These are phyloP conservation scores for Caenorhabditis imperialis DNA, from an alignment of 2,888 invertebrate genomes.

Conservation along the genomic window DNA sequence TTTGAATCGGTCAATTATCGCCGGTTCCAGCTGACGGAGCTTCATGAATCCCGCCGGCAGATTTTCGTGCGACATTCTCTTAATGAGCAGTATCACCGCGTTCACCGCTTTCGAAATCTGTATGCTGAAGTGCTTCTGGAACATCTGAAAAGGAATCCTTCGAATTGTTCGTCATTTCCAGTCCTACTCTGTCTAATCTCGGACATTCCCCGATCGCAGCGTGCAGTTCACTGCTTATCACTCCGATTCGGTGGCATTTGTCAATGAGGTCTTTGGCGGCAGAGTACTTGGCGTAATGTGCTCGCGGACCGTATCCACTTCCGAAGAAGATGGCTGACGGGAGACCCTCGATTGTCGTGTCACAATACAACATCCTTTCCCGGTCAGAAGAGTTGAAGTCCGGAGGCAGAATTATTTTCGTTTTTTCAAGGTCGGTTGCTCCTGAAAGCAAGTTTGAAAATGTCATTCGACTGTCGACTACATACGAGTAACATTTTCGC, in stretches of 20 bases:
- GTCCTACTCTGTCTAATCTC: slow-evolving; percentile 30
- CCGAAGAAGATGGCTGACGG: slow-evolving; percentile 60
- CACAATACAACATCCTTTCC: slow-evolving; percentile 55
- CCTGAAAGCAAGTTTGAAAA: slow-evolving; percentile 12
- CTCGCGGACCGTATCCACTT: slow-evolving; percentile 58
- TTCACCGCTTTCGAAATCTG: slow-evolving; percentile 21
- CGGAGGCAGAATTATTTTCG: slow-evolving; percentile 13
- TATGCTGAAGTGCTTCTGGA: not conserved
- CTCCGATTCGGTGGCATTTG: slow-evolving; percentile 55
- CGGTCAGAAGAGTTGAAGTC: slow-evolving; percentile 21
- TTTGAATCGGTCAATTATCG: slow-evolving; percentile 42
- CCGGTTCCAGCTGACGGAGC: slow-evolving; percentile 26
- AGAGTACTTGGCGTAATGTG: slow-evolving; percentile 41
- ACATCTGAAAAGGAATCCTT: not conserved
- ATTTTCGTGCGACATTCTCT: slow-evolving; percentile 17
- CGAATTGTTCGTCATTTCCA: not conserved
- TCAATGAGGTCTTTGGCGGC: slow-evolving; percentile 61
- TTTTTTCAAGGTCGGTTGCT: slow-evolving; percentile 26
- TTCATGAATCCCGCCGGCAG: slow-evolving; percentile 34
- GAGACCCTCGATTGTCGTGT: slow-evolving; percentile 46
- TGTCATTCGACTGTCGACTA: not conserved
- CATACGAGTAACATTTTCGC: slow-evolving; percentile 11
- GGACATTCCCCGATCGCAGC: slow-evolving; percentile 25
- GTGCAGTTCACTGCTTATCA: slow-evolving; percentile 51
- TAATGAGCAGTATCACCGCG: slow-evolving; percentile 20